Evolutionary conservation across 53 echinoderm and acorn worm species (phyloP), one percentile per base, ranked within the genome.

Genomic region (Zoroaster sp.): DNA sequence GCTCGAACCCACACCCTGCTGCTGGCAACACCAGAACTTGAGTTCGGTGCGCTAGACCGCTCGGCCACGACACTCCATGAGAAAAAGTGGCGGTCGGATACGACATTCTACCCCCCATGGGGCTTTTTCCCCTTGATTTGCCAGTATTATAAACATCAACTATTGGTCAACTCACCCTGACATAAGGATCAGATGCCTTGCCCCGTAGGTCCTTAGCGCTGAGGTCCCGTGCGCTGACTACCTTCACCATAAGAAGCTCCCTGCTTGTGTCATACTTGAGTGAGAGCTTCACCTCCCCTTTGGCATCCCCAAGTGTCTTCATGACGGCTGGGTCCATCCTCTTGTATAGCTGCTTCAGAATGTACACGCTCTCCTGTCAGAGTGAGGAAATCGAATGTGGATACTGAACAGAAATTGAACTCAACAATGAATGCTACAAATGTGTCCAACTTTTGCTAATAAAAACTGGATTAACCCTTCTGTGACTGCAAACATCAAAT

Each of bases 271-370:
- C 92, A 74, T 95, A 97, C 45, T 97, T 97, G 39, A 97, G 77
- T 18, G 97, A 97, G 21, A 97, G 86, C 87, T 97, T 95, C 35
- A 93, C 90, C 54, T 97, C 97, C 23, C 96, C 96, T 85, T 94
- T 97, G 45, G 94, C 93, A 70, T 97, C 97, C 15, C 97, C 95
- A 4, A 97, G 41, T 11, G 93, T 92, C 82, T 97, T 97, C 90
- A 93, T 97, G 43, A 97, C 97, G 11, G 93, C 92, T 49, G 97
- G 97, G 79, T 97, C 97, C 97, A 97, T 97, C 65, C 92, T 88
- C 87, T 97, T 97, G 82, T 93, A 97, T 25, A 97, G 89, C 83
- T 95, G 95, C 65, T 97, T 97, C 89, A 97, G 89, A 23, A 97
- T 93, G 78, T 93, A 97, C 30, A 95, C 92, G 83, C 95, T 97